Percentiles rank a stretch among this genome's conserved stretches.
Evolutionary conservation across 2,113 vertebrate genomes (phyloP).

Genomic region (Eretmochelys imbricata): DNA sequence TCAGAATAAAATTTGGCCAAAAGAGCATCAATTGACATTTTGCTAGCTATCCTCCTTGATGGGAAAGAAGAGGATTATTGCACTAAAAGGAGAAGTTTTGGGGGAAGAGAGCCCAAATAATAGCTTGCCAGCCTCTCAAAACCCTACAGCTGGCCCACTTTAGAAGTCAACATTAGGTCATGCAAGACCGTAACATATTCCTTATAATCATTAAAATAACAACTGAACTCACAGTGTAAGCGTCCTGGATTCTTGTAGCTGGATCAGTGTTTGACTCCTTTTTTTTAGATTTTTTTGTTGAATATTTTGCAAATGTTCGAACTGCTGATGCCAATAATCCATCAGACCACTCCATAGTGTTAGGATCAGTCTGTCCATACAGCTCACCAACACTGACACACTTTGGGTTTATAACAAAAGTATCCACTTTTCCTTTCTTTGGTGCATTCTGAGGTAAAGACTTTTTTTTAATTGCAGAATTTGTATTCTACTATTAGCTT

Average conservation of each 20-base stretch:
- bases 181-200: background rate
- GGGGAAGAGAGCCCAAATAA: background rate
- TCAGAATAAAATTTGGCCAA: background rate
- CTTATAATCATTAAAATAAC: background rate
- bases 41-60: background rate
- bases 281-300: background rate
- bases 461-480: background rate
- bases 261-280: background rate
- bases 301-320: conserved; percentile 55
- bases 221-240: conserved; percentile 53
- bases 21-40: background rate
- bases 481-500: background rate
- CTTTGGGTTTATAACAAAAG: conserved; percentile 76
- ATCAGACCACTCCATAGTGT: conserved; percentile 78
- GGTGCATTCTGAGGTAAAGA: conserved; percentile 26
- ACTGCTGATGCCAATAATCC: conserved; percentile 71
- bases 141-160: background rate
- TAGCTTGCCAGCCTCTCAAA: background rate
- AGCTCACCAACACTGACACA: conserved; percentile 72
- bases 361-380: conserved; percentile 70
- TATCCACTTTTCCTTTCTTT: conserved; percentile 69
- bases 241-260: conserved; percentile 2
- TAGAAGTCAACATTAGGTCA: background rate
- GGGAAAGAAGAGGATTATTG: background rate
- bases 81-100: background rate